A percentile compares a stretch with the other conserved stretches of the same genome.
Evolutionary conservation across 2,888 invertebrate genomes (phyloP).

Genomic region (Cheilosia vernalis): DNA sequence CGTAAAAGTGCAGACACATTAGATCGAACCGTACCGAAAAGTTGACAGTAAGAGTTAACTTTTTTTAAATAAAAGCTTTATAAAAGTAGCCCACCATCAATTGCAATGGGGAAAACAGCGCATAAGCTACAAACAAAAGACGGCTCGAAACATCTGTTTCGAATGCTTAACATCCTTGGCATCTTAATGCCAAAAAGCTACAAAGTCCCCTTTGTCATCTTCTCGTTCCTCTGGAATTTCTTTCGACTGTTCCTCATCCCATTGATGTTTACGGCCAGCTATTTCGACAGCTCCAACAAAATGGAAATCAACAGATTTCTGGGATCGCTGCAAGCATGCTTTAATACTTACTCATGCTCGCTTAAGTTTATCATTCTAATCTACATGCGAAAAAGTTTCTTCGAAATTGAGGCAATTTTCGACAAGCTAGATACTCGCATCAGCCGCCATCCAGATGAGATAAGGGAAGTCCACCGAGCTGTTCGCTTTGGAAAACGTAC

Average conservation of each 20-base stretch:
- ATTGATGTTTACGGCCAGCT: conserved; percentile 75
- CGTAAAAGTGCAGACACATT: too few relatives aligned
- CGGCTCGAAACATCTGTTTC: conserved; percentile 19
- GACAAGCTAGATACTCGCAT: conserved; percentile 77
- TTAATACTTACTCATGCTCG: conserved; percentile 77
- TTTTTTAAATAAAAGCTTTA: too few relatives aligned
- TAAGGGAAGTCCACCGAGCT: conserved; percentile 63
- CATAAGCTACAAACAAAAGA: conserved; percentile 8
- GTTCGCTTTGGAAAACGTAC: conserved; percentile 75
- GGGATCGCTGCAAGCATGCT: conserved; percentile 78
- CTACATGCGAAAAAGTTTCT: conserved; percentile 73
- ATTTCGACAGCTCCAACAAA: conserved; percentile 61
- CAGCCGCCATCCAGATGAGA: conserved; percentile 72
- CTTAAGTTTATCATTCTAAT: conserved; percentile 77
- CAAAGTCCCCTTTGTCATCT: conserved; percentile 75
- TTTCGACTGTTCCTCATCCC: conserved; percentile 76
- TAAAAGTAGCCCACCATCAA: too few relatives aligned
- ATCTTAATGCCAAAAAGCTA: conserved; percentile 65
- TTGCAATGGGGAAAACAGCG: too few relatives aligned
- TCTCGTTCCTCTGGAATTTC: conserved; percentile 76
- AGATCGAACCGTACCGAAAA: too few relatives aligned
- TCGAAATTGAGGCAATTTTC: conserved; percentile 75
- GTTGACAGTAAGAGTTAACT: too few relatives aligned
- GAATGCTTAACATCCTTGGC: conserved; percentile 24
- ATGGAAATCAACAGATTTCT: conserved; percentile 76